Evolutionary conservation across 1,140 invertebrate genomes (phyloP).

Genomic region (Archivesica marissinica): DNA sequence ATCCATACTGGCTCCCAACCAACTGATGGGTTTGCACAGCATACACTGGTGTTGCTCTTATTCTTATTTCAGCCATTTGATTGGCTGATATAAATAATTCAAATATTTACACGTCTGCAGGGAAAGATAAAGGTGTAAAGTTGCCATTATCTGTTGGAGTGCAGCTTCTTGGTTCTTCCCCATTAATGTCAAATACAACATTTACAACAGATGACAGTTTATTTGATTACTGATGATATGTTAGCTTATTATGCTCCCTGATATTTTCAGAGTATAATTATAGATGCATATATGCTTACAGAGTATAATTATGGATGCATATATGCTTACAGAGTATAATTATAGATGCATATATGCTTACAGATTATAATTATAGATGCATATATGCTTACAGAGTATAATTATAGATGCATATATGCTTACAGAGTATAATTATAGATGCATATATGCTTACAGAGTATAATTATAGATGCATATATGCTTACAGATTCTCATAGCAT

Average conservation of each 20-base stretch:
- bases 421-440: too few species aligned
- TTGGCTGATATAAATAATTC: constrained; percentile 32
- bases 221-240: not conserved
- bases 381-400: too few species aligned
- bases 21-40: not conserved
- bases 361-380: too few species aligned
- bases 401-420: too few species aligned
- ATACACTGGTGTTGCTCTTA: not conserved
- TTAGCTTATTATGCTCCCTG: not conserved
- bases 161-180: not conserved
- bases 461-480: too few species aligned
- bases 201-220: not conserved
- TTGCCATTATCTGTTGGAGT: constrained; percentile 7
- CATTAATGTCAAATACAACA: constrained; percentile 1
- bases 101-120: not conserved
- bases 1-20: not conserved
- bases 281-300: too few species aligned
- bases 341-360: too few species aligned
- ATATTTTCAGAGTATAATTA: too few species aligned
- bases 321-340: too few species aligned
- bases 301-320: too few species aligned
- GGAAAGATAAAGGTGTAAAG: constrained; percentile 10
- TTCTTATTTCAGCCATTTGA: constrained; percentile 4
- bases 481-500: too few species aligned
- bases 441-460: too few species aligned